phyloP scores from a whole-genome alignment of 92 coral and sea anemone genomes.

The Bergia puertoricense region DNA sequence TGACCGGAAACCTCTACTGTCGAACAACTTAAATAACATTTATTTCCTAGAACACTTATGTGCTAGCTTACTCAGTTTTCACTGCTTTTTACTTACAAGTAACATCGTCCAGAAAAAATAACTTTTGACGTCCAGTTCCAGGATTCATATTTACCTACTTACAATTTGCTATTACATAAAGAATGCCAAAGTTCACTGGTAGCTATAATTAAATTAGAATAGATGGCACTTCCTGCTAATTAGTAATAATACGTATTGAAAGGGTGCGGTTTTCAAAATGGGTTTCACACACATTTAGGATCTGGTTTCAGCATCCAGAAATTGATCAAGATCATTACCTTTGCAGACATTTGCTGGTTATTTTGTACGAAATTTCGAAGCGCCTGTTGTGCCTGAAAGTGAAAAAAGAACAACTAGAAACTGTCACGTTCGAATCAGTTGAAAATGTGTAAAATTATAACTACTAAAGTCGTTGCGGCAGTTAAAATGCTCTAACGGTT shows the following conservation, averaged over 20 bases:
- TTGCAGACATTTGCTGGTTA: conserved; percentile 30
- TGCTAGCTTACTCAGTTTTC: too few species aligned
- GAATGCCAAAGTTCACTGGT: neutral
- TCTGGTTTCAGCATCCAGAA: neutral
- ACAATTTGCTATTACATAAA: too few species aligned
- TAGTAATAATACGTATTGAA: too few species aligned
- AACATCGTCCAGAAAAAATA: neutral
- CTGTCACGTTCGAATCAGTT: neutral
- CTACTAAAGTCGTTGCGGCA: neutral
- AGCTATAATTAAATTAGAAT: neutral
- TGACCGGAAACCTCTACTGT: too few species aligned
- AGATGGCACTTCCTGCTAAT: neutral
- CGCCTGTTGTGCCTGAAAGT: conserved; percentile 42
- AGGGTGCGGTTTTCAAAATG: neutral
- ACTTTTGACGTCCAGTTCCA: neutral
- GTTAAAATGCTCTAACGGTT: neutral
- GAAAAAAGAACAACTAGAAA: neutral
- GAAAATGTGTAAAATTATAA: neutral
- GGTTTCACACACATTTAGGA: too few species aligned
- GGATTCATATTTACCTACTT: neutral
- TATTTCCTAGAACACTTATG: too few species aligned
- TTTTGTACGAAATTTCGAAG: conserved; percentile 46
- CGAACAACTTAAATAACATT: too few species aligned
- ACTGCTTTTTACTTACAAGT: too few species aligned
- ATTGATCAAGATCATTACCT: conserved; percentile 19